Conservation (phyloP, 2,888 invertebrate species). For the Torymus texanus region DNA sequence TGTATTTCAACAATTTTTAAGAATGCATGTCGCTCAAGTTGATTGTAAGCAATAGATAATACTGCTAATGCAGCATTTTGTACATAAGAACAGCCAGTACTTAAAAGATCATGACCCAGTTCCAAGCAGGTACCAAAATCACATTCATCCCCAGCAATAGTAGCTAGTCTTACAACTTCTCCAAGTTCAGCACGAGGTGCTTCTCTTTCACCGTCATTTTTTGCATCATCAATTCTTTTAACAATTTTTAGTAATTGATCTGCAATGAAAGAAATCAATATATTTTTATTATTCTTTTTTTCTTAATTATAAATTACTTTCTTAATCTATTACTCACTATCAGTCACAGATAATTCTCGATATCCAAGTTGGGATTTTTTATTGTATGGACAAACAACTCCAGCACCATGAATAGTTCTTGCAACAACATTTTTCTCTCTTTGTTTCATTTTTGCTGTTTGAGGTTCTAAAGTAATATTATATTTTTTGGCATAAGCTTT, state of each 20-base stretch:
- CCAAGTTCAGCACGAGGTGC: conserved; percentile 83
- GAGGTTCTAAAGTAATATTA: conserved; percentile 78
- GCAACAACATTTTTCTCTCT: conserved; percentile 81
- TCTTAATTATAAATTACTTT: too few relatives aligned
- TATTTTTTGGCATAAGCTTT: conserved; percentile 80
- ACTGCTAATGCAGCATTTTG: conserved; percentile 81
- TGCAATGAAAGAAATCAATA: conserved; percentile 70
- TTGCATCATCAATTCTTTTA: conserved; percentile 79
- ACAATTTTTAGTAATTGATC: conserved; percentile 83
- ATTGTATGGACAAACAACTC: conserved; percentile 90
- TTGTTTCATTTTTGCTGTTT: conserved; percentile 79
- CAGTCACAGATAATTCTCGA: conserved; percentile 83
- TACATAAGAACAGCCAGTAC: conserved; percentile 83
- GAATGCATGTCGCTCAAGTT: conserved; percentile 85
- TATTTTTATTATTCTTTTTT: background rate
- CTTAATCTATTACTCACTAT: conserved; percentile 75
- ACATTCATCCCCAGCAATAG: conserved; percentile 94
- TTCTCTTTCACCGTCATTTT: conserved; percentile 78
- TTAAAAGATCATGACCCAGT: conserved; percentile 90
- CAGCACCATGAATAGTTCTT: conserved; percentile 87
- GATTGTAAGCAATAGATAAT: conserved; percentile 84
- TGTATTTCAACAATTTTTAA: conserved; percentile 86
- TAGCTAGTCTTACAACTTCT: conserved; percentile 88
- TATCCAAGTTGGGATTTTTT: conserved; percentile 91
- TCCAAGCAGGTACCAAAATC: conserved; percentile 96